A percentile compares a stretch with the other conserved stretches of the same genome.
Conservation (phyloP, 1,140 invertebrate species). For the Acyrthosiphon pisum region DNA sequence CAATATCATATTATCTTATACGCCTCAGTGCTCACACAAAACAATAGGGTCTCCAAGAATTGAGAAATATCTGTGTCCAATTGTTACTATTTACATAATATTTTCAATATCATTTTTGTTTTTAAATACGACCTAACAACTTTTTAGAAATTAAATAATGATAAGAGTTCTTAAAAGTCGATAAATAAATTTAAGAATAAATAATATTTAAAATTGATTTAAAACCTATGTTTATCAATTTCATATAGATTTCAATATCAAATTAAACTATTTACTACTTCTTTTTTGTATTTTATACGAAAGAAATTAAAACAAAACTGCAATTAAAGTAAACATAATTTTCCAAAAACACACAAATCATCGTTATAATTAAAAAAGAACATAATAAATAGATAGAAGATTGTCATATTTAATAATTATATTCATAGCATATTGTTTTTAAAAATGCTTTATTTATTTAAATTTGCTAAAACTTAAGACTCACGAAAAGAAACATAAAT, state of each 20-base stretch:
- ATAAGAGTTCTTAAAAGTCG: not conserved
- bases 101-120: not conserved
- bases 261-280: no score
- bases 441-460: not conserved
- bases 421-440: constrained; percentile 30
- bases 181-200: not conserved
- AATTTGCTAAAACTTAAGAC: constrained; percentile 19
- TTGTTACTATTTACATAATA: not conserved
- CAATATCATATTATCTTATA: no score
- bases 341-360: not conserved
- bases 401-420: not conserved
- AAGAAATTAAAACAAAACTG: not conserved
- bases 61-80: not conserved
- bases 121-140: not conserved
- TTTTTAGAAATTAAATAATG: not conserved
- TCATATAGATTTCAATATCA: no score
- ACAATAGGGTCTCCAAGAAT: no score
- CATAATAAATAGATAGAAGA: not conserved
- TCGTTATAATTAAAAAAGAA: not conserved
- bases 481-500: constrained; percentile 9
- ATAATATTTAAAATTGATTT: not conserved
- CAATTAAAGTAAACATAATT: not conserved
- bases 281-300: not conserved
- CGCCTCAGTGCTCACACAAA: no score
- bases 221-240: no score